Evolutionary conservation across 2,888 invertebrate genomes (phyloP).

Genomic region (Lasioglossum pauxillum): DNA sequence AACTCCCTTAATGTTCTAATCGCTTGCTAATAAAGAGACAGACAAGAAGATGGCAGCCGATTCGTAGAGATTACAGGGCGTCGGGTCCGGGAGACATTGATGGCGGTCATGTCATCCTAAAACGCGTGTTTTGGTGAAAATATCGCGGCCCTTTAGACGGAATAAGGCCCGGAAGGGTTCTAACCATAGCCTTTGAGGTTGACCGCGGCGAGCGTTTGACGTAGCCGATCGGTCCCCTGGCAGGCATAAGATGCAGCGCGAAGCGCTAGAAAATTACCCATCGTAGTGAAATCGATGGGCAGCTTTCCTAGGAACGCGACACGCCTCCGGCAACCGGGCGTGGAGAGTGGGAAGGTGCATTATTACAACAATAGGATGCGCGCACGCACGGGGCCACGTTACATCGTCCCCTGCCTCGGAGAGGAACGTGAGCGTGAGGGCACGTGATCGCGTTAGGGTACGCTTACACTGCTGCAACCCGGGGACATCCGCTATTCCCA

Average conservation of each 20-base stretch:
- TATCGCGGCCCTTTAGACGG: neutral
- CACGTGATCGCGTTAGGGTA: constrained; percentile 48
- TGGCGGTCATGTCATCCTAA: constrained; percentile 14
- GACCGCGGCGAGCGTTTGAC: constrained; percentile 12
- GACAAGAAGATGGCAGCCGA: constrained; percentile 9
- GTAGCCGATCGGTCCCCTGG: constrained; percentile 15
- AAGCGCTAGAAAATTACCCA: constrained; percentile 53
- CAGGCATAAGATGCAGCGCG: constrained; percentile 21
- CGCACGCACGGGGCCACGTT: constrained; percentile 45
- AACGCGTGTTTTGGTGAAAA: neutral
- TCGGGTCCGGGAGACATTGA: neutral
- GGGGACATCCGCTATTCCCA: too few relatives aligned
- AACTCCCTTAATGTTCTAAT: neutral
- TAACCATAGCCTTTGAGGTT: constrained; percentile 14
- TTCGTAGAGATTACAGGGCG: constrained; percentile 2
- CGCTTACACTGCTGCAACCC: neutral
- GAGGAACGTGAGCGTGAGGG: constrained; percentile 31
- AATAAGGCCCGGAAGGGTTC: neutral
- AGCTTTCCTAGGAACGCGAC: constrained; percentile 48
- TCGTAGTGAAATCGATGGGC: constrained; percentile 50
- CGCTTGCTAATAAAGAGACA: constrained; percentile 8
- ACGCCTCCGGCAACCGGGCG: constrained; percentile 49
- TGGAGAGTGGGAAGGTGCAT: constrained; percentile 40
- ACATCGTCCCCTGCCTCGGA: constrained; percentile 14
- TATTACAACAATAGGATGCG: constrained; percentile 73